Percentiles rank a stretch among this genome's conserved stretches.
These are phyloP conservation scores for Cylas formicarius DNA, from an alignment of 1,140 invertebrate species.

Conservation along the genomic window DNA sequence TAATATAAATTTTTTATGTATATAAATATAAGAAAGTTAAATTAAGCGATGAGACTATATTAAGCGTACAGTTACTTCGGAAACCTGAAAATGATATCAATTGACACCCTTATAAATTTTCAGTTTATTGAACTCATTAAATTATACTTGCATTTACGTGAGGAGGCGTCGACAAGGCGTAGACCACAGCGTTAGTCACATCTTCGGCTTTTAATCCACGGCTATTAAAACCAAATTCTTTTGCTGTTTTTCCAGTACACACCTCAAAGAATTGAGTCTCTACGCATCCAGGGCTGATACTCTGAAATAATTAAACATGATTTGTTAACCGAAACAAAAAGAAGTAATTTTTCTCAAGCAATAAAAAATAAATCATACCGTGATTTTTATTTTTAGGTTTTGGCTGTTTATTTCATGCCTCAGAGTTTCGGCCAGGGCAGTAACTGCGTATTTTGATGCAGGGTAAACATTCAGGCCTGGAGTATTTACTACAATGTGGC, in stretches of 20 bases:
- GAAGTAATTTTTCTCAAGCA: no score
- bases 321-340: no score
- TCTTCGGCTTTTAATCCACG: slow-evolving; percentile 42
- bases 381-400: slow-evolving; percentile 7
- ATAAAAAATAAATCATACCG: slow-evolving; percentile 14
- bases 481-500: slow-evolving; percentile 29
- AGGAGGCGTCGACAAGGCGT: slow-evolving; percentile 51
- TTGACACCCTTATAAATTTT: no score
- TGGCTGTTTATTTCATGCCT: slow-evolving; percentile 14
- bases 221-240: no score
- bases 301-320: no score
- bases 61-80: no score
- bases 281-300: slow-evolving; percentile 16
- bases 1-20: no score
- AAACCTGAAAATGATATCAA: no score
- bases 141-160: slow-evolving; percentile 59
- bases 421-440: slow-evolving; percentile 9
- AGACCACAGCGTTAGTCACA: slow-evolving; percentile 52
- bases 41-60: no score
- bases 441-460: slow-evolving; percentile 47
- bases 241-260: neutral
- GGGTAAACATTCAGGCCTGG: slow-evolving; percentile 38
- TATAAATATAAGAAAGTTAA: no score
- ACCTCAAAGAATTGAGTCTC: neutral
- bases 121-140: no score